Conservation (phyloP, 2,888 invertebrate species). For the Drosophila ezoana region DNA sequence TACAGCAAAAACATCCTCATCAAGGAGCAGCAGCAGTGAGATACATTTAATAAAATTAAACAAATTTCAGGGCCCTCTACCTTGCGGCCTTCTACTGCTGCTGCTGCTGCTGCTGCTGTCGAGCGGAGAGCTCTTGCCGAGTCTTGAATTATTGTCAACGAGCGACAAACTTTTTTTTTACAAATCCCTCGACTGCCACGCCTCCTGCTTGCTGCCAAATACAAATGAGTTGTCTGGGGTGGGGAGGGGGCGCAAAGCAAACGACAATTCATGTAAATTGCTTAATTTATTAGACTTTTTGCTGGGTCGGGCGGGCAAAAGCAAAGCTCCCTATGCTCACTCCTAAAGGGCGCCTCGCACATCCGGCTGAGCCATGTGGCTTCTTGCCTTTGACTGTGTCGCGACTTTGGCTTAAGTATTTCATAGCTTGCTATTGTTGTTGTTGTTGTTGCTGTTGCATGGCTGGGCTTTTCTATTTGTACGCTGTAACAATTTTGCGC, state of each 20-base stretch:
- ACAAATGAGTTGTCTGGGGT: conserved; percentile 75
- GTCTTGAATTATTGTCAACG: conserved; percentile 66
- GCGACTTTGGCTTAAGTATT: conserved; percentile 79
- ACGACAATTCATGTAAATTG: conserved; percentile 81
- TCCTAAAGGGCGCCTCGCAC: conserved; percentile 48
- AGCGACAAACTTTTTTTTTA: conserved; percentile 58
- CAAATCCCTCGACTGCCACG: conserved; percentile 59
- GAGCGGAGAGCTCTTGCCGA: conserved; percentile 19
- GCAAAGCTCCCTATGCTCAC: not conserved
- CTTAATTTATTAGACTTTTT: conserved; percentile 81
- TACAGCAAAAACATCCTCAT: conserved; percentile 25
- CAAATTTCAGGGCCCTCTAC: conserved; percentile 57
- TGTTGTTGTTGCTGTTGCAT: conserved; percentile 38
- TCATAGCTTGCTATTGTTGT: conserved; percentile 40
- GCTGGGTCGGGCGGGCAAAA: conserved; percentile 14
- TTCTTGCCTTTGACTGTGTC: conserved; percentile 78
- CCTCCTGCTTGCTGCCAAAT: conserved; percentile 47
- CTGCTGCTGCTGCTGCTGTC: conserved; percentile 2
- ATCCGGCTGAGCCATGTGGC: conserved; percentile 58
- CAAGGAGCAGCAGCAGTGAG: conserved; percentile 27
- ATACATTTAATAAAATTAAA: conserved; percentile 68
- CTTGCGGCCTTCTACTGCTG: conserved; percentile 28
- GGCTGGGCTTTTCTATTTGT: conserved; percentile 60
- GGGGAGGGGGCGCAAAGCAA: conserved; percentile 46
- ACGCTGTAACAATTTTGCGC: conserved; percentile 64